phyloP scores from a whole-genome alignment of 2,888 invertebrate species.

The Oscheius sp. region DNA sequence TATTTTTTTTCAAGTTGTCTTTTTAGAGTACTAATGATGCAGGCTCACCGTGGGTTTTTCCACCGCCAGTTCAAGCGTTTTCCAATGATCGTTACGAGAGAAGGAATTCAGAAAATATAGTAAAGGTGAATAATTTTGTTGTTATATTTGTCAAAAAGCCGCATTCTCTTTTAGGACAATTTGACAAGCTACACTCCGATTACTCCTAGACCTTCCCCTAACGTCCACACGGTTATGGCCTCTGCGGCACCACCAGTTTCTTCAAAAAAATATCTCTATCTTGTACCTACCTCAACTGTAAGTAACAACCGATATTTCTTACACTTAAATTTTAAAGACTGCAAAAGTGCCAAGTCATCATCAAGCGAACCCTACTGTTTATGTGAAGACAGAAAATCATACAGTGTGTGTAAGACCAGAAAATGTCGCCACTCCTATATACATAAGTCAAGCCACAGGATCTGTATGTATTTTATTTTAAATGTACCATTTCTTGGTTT shows the following conservation, averaged over 20 bases:
- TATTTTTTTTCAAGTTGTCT: background rate
- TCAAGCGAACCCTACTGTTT: background rate
- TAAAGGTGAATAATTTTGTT: no score
- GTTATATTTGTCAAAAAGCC: no score
- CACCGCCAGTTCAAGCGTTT: background rate
- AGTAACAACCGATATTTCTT: no score
- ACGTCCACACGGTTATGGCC: background rate
- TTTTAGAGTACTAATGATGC: constrained; percentile 4
- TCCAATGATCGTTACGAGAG: background rate
- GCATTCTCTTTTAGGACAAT: no score
- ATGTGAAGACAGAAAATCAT: background rate
- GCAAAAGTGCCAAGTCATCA: no score
- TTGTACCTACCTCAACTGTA: background rate
- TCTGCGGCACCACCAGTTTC: background rate
- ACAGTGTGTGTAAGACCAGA: background rate
- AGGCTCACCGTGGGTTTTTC: constrained; percentile 15
- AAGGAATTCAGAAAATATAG: background rate
- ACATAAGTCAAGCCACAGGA: constrained; percentile 23
- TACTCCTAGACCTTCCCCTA: no score
- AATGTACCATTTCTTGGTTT: background rate
- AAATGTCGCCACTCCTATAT: constrained; percentile 1
- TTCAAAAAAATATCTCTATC: background rate
- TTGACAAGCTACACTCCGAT: no score
- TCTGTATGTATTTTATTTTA: background rate
- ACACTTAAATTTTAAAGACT: no score